These are phyloP conservation scores for Eupithecia insigniata DNA, from an alignment of 2,888 invertebrate species.

Conservation along the genomic window DNA sequence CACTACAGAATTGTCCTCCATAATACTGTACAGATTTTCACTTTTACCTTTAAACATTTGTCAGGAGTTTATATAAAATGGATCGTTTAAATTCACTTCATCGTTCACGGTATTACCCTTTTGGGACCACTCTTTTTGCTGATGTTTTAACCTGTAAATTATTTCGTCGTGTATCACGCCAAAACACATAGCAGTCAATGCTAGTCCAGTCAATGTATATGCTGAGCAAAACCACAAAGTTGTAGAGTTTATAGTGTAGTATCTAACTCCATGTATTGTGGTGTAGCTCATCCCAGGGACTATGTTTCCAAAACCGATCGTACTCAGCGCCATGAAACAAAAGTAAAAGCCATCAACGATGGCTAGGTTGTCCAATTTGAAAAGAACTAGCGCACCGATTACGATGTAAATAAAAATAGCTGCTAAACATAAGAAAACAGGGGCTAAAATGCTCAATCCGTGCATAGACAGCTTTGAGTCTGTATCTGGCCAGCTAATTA, in stretches of 20 bases:
- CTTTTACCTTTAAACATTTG: constrained; percentile 86
- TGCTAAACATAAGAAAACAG: constrained; percentile 93
- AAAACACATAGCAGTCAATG: constrained; percentile 95
- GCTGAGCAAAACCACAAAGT: constrained; percentile 95
- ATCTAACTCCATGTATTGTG: constrained; percentile 80
- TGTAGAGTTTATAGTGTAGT: constrained; percentile 85
- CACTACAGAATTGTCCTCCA: constrained; percentile 78
- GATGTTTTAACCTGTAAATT: constrained; percentile 91
- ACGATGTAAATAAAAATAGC: constrained; percentile 96
- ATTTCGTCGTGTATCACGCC: constrained; percentile 95
- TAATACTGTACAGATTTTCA: constrained; percentile 84
- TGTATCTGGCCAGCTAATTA: constrained; percentile 88
- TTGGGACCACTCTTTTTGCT: constrained; percentile 85
- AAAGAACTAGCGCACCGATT: constrained; percentile 94
- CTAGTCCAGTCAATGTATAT: constrained; percentile 94
- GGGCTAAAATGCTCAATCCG: constrained; percentile 93
- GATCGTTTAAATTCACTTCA: constrained; percentile 86
- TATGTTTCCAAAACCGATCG: constrained; percentile 95
- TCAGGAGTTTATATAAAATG: constrained; percentile 89
- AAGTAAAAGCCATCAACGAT: constrained; percentile 96
- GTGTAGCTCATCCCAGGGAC: constrained; percentile 88
- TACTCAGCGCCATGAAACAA: constrained; percentile 97
- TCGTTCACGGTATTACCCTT: constrained; percentile 87
- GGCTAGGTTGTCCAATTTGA: constrained; percentile 95
- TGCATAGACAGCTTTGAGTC: constrained; percentile 89